Evolutionary conservation across 2,113 vertebrate genomes (phyloP), one percentile per base, ranked within the genome.

Genomic region (Halcyon malimbica): DNA sequence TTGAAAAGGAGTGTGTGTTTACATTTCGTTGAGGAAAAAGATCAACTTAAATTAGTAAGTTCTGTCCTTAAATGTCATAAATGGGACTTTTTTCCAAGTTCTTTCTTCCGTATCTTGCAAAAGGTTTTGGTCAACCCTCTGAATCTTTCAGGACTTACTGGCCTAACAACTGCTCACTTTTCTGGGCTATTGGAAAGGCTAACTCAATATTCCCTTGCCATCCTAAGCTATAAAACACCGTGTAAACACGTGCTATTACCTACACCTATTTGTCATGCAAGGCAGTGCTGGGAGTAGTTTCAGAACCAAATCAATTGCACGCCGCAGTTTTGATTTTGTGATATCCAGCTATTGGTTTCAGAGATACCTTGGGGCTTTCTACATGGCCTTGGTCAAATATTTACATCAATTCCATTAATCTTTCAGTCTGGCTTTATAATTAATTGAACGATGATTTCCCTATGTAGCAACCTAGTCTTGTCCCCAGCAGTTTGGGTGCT

Each of bases 381-480:
- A 65, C 92, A 89, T 42, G 48, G 26, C 62, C 65, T 90, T 59
- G n/a, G 77, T 95, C 62, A 96, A 96, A 92, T 91, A 87, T 82
- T 93, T 95, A 73, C 77, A 89, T 78, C 57, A 92, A 33, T 9
- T 65, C 44, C 54, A 91, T 95, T 78, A 92, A 92, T 94, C 53
- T 91, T 95, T 90, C 54, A 90, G 59, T 90, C 8, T 7, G 67
- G 24, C n/a, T 82, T 92, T 59, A 53, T 80, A 87, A 94, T 95
- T 44, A 91, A 87, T 89, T 73, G 70, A 85, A 87, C 94, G 79
- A 80, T 85, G 4, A 57, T 91, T 95, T 94, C 81, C 54, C 63
- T 62, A 5, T 87, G 50, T 79, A 73, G 33, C 59, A 89, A 87
- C 31, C 14, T 73, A 79, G 42, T 87, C 51, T 80, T 62, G 31